Conservation (phyloP, 2,113 vertebrate species). For the Lepisosteus osseus region DNA sequence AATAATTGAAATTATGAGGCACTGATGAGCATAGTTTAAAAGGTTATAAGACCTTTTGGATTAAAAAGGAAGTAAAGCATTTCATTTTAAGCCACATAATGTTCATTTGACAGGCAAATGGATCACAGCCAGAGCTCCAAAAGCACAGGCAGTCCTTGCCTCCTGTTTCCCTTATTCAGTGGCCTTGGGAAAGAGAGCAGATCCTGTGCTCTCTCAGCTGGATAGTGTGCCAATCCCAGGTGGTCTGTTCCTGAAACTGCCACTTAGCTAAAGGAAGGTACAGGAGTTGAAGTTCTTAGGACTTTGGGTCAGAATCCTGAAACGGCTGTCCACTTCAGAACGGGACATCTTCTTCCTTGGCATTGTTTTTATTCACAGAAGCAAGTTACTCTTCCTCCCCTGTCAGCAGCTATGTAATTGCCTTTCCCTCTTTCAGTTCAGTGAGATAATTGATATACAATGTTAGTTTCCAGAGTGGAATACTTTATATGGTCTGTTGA, state of each 20-base stretch:
- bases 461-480: too few relatives aligned
- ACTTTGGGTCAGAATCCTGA: background rate
- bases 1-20: too few relatives aligned
- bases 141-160: background rate
- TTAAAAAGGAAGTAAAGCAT: background rate
- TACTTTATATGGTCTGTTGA: too few relatives aligned
- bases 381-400: conserved; percentile 18
- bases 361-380: conserved; percentile 4
- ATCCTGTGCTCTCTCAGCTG: conserved; percentile 11
- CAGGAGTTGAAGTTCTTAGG: background rate
- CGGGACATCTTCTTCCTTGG: background rate
- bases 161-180: conserved; percentile 5
- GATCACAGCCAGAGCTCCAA: background rate
- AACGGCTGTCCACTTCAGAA: conserved; percentile 21
- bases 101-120: background rate
- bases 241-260: background rate
- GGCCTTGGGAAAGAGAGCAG: conserved; percentile 8
- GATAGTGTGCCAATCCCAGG: conserved; percentile 1
- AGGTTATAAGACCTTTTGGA: too few relatives aligned
- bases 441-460: too few relatives aligned
- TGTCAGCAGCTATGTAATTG: conserved; percentile 24
- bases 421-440: background rate
- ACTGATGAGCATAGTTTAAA: too few relatives aligned
- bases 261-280: background rate
- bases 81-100: background rate